phyloP scores from a whole-genome alignment of 2,888 invertebrate species.

The Adelognathus sp. region DNA sequence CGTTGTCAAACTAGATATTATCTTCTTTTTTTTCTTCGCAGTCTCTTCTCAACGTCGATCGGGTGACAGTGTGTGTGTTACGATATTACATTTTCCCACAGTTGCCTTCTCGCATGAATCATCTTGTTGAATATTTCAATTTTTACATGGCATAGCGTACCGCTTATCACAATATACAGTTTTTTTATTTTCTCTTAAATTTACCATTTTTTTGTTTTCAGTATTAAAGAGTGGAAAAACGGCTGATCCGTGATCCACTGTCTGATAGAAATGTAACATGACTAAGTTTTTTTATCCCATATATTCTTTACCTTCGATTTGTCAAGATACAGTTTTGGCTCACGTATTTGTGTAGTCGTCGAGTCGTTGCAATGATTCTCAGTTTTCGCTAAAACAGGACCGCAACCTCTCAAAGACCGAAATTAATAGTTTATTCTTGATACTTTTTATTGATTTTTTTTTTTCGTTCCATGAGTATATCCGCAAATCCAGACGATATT shows the following conservation, averaged over 20 bases:
- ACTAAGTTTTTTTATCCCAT: conserved; percentile 35
- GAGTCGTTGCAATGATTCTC: background rate
- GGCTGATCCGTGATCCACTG: conserved; percentile 30
- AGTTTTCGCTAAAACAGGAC: background rate
- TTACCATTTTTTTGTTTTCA: conserved; percentile 42
- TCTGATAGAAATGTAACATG: conserved; percentile 54
- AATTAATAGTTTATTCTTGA: background rate
- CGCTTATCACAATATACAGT: conserved; percentile 76
- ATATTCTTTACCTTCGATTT: conserved; percentile 24
- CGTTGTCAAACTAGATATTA: conserved; percentile 68
- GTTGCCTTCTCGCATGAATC: background rate
- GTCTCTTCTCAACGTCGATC: conserved; percentile 9
- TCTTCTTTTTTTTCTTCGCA: conserved; percentile 8
- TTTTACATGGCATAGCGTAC: conserved; percentile 72
- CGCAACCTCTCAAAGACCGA: conserved; percentile 7
- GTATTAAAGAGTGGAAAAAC: conserved; percentile 43
- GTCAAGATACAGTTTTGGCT: conserved; percentile 42
- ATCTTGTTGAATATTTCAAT: conserved; percentile 41
- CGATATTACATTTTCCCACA: conserved; percentile 12
- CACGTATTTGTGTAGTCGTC: conserved; percentile 30
- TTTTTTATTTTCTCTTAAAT: conserved; percentile 61
- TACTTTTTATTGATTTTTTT: background rate
- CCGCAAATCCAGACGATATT: conserved; percentile 32
- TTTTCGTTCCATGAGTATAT: conserved; percentile 28
- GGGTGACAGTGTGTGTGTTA: conserved; percentile 18